Conservation (phyloP, 2,888 invertebrate species). For the Orchesella flavescens region DNA sequence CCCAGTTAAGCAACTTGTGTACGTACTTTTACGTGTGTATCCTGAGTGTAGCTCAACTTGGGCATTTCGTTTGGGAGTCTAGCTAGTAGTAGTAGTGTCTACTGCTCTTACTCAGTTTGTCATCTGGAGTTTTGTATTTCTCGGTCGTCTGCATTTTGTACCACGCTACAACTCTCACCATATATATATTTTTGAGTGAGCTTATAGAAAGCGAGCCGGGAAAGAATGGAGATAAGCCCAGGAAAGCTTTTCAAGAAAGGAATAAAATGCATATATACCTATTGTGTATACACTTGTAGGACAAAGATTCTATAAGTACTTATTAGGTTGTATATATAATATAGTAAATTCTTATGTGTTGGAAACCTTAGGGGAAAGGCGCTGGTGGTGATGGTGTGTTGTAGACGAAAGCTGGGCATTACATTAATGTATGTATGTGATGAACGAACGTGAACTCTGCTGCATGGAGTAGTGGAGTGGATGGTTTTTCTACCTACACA, state of each 20-base stretch:
- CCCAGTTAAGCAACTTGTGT: neutral
- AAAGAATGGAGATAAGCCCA: neutral
- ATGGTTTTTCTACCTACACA: neutral
- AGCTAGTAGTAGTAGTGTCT: neutral
- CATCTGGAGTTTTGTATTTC: slow-evolving; percentile 8
- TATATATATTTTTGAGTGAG: neutral
- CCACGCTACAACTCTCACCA: neutral
- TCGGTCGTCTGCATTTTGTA: slow-evolving; percentile 2
- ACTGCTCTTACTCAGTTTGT: too few relatives aligned
- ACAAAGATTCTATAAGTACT: neutral
- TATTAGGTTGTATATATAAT: neutral
- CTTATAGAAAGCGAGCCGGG: neutral
- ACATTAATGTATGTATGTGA: neutral
- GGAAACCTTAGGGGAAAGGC: neutral
- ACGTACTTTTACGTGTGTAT: neutral
- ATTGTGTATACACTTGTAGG: neutral
- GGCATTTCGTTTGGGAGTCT: neutral
- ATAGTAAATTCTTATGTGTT: neutral
- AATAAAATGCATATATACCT: neutral
- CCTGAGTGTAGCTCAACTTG: neutral
- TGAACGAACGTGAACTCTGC: neutral
- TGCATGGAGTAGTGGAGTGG: too few relatives aligned
- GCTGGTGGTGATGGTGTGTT: neutral
- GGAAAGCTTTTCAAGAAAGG: neutral
- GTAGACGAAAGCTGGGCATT: neutral